These are phyloP conservation scores for Mimas tiliae DNA, from an alignment of 2,888 invertebrate species.

Conservation along the genomic window DNA sequence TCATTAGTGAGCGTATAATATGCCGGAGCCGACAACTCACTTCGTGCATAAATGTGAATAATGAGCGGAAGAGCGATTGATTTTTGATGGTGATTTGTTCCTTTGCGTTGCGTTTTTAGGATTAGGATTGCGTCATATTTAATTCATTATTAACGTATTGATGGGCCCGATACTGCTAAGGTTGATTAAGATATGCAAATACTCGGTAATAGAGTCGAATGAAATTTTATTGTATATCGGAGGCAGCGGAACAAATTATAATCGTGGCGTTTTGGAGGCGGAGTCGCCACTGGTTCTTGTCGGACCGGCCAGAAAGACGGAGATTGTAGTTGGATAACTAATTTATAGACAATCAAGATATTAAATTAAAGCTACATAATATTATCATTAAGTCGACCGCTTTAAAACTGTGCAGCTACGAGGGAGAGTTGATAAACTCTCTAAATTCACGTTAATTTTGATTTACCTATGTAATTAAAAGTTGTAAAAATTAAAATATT, in stretches of 20 bases:
- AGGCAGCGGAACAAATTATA: conserved; percentile 53
- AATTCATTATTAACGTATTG: no score
- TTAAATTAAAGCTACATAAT: conserved; percentile 37
- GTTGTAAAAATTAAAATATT: neutral
- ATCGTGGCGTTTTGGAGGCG: conserved; percentile 45
- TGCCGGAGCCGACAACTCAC: conserved; percentile 37
- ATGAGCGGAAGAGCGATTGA: conserved; percentile 49
- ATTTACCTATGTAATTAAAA: neutral
- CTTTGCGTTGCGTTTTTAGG: conserved; percentile 22
- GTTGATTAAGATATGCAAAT: conserved; percentile 55
- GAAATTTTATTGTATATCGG: conserved; percentile 35
- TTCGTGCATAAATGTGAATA: conserved; percentile 45
- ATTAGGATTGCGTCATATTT: neutral
- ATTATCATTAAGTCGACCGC: conserved; percentile 35
- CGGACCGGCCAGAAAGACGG: conserved; percentile 41
- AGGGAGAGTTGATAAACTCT: conserved; percentile 35
- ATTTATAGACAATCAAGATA: conserved; percentile 33
- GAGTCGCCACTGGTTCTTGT: conserved; percentile 47
- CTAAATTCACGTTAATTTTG: conserved; percentile 36
- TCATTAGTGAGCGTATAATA: conserved; percentile 48
- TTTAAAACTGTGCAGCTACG: conserved; percentile 36
- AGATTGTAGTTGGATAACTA: conserved; percentile 50
- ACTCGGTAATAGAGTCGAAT: conserved; percentile 23
- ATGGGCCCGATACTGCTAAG: conserved; percentile 42
- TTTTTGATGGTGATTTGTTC: conserved; percentile 39